These are phyloP conservation scores for Monoplex corrugatus DNA, from an alignment of 2,888 invertebrate genomes.

Conservation along the genomic window DNA sequence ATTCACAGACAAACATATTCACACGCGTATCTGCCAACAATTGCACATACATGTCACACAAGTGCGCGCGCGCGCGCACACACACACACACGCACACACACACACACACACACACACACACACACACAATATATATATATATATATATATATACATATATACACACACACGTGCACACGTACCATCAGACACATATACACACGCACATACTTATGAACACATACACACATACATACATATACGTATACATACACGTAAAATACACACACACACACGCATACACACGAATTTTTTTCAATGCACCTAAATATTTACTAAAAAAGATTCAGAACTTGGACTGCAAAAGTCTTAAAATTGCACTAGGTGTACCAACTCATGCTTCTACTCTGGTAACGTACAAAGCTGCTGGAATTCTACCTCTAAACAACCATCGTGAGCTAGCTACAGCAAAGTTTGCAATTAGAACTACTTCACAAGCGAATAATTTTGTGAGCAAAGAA, in stretches of 20 bases:
- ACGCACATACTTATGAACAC: conserved; percentile 48
- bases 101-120: conserved; percentile 52
- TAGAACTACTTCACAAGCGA: no score
- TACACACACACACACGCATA: conserved; percentile 52
- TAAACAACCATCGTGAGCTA: no score
- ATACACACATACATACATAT: conserved; percentile 49
- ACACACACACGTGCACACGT: conserved; percentile 51
- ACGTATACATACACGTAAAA: conserved; percentile 50
- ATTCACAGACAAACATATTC: background rate
- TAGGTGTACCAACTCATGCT: no score
- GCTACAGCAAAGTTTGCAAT: no score
- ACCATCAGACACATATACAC: conserved; percentile 49
- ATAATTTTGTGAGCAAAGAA: no score
- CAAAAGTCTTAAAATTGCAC: no score
- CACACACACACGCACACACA: conserved; percentile 37
- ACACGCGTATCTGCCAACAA: background rate
- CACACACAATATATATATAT: conserved; percentile 52
- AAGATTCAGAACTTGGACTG: no score
- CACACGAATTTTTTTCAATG: no score
- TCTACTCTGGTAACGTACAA: no score
- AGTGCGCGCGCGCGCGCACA: background rate
- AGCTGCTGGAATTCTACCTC: no score
- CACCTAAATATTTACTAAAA: no score
- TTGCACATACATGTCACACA: background rate
- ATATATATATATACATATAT: conserved; percentile 48